A percentile compares a stretch with the other conserved stretches of the same genome.
Conservation (phyloP, 1,140 invertebrate species). For the Drosophila bipectinata region DNA sequence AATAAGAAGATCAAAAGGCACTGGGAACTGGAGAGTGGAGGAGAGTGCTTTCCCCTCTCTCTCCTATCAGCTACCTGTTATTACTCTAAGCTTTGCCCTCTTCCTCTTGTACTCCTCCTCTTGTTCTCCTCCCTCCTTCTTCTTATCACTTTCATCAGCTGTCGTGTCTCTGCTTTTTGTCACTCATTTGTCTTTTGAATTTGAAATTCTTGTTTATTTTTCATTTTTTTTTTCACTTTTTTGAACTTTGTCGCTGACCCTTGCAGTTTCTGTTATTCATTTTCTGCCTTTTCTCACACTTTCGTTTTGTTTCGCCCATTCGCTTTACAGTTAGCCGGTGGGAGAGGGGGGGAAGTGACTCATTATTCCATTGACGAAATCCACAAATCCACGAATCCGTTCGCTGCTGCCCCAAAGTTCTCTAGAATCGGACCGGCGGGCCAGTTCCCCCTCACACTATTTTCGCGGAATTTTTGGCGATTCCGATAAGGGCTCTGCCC, state of each 20-base stretch:
- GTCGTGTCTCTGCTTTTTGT: conserved; percentile 20
- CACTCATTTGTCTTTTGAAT: conserved; percentile 46
- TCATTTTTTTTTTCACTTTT: conserved; percentile 1
- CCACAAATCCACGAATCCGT: conserved; percentile 1
- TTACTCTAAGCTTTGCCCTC: no score
- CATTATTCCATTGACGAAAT: conserved; percentile 55
- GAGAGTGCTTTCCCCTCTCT: conserved; percentile 1
- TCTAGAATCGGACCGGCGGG: background rate
- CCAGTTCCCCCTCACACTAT: background rate
- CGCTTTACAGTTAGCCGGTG: conserved; percentile 20
- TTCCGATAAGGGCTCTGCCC: conserved; percentile 11
- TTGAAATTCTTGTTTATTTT: conserved; percentile 1
- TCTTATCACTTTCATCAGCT: conserved; percentile 25
- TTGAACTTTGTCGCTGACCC: conserved; percentile 11
- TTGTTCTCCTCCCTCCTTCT: background rate
- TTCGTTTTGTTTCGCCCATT: conserved; percentile 27
- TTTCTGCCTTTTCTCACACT: conserved; percentile 55
- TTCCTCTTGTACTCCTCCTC: no score
- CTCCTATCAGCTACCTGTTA: background rate
- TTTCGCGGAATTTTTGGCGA: conserved; percentile 54
- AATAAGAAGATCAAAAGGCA: conserved; percentile 7
- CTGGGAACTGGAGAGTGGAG: background rate
- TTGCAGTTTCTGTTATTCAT: conserved; percentile 26
- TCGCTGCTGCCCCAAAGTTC: background rate
- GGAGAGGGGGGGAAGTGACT: conserved; percentile 27